Percentiles rank a stretch among this genome's conserved stretches.
phyloP scores from a whole-genome alignment of 1,140 invertebrate genomes.

The Mactra quadrangularis region DNA sequence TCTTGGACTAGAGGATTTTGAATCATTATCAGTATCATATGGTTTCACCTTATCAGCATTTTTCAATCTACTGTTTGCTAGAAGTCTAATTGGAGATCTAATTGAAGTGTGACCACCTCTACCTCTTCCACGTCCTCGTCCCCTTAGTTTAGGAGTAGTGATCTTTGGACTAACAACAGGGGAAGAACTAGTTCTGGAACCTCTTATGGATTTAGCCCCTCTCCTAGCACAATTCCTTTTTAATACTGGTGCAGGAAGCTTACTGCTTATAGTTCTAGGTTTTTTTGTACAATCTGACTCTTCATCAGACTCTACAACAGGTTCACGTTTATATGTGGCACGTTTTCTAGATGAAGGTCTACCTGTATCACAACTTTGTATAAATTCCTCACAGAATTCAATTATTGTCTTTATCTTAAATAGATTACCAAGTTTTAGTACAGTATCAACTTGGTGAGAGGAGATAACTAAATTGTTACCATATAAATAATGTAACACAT shows the following conservation, averaged over 20 bases:
- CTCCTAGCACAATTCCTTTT: not conserved
- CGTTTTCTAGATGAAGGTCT: not conserved
- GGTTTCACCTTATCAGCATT: no score
- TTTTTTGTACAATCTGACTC: not conserved
- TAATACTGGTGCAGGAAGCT: not conserved
- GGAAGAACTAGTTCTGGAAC: not conserved
- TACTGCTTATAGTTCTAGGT: not conserved
- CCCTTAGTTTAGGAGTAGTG: not conserved
- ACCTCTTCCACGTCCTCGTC: not conserved
- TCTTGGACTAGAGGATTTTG: no score
- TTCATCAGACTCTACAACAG: not conserved
- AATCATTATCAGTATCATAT: no score
- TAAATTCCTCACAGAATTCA: slow-evolving; percentile 4
- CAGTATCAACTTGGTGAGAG: not conserved
- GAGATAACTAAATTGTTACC: not conserved
- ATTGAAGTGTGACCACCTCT: not conserved
- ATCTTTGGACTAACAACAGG: not conserved
- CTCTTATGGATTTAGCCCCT: not conserved
- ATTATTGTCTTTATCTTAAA: slow-evolving; percentile 19
- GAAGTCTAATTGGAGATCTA: no score
- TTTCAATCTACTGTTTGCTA: no score
- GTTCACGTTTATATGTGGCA: not conserved
- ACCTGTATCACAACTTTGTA: not conserved
- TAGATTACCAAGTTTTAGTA: slow-evolving; percentile 1
- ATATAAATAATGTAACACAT: slow-evolving; percentile 13